Percentiles rank a stretch among this genome's conserved stretches.
Conservation (phyloP, 2,888 invertebrate species). For the Xanthia togata region DNA sequence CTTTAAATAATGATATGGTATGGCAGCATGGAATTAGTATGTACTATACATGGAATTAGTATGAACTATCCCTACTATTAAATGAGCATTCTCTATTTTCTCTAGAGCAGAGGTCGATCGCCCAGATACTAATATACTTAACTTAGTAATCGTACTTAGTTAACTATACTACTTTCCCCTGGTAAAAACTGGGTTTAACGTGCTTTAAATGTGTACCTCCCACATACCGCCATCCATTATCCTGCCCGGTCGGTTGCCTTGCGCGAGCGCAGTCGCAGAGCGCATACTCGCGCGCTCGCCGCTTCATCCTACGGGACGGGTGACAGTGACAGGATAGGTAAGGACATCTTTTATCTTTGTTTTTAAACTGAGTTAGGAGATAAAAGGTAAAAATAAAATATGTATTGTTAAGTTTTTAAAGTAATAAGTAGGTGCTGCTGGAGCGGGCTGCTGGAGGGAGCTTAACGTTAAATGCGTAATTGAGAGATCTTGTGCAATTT, state of each 20-base stretch:
- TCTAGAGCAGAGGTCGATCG: too few relatives aligned
- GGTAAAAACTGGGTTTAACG: slow-evolving; percentile 23
- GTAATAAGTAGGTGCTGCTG: too few relatives aligned
- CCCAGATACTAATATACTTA: background rate
- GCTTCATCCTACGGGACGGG: slow-evolving; percentile 65
- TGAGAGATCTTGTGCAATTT: background rate
- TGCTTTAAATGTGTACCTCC: slow-evolving; percentile 46
- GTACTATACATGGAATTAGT: too few relatives aligned
- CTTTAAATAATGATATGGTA: too few relatives aligned
- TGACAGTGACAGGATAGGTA: slow-evolving; percentile 63
- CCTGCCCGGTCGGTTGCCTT: slow-evolving; percentile 64
- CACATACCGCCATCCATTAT: slow-evolving; percentile 75
- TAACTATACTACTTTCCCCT: slow-evolving; percentile 17
- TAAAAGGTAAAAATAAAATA: too few relatives aligned
- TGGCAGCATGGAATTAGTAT: too few relatives aligned
- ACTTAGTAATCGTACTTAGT: background rate
- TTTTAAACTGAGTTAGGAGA: background rate
- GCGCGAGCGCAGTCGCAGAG: slow-evolving; percentile 78
- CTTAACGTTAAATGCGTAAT: background rate
- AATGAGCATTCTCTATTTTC: too few relatives aligned
- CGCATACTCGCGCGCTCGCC: slow-evolving; percentile 70
- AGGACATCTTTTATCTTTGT: slow-evolving; percentile 14
- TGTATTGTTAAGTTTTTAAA: too few relatives aligned
- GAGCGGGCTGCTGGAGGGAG: background rate
- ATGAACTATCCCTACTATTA: too few relatives aligned